Evolutionary conservation across 2,888 invertebrate genomes (phyloP), one percentile per base, ranked within the genome.

Genomic region (Cistogaster globosa): DNA sequence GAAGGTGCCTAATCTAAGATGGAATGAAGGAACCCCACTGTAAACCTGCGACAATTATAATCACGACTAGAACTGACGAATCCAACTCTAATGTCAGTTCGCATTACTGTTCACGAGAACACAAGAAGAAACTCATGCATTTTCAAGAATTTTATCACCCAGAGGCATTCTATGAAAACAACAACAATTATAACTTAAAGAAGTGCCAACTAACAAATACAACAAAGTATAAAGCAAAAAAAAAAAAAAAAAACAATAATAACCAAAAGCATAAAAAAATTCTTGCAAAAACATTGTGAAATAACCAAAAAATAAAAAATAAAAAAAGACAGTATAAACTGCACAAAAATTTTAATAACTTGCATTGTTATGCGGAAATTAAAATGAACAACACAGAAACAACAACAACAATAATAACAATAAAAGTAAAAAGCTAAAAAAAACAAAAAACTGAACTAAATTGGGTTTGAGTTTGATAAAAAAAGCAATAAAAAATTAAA

Each of bases 321-420:
- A 12, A 72, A 55, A n/a, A 67, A 32, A 76, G 65, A 65, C 42
- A 72, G 32, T 62, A 81, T 78, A 83, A 82, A 84, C 65, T 79
- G 75, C 78, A 84, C 74, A 86, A 82, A 86, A 84, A 83, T 86
- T 86, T 86, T 86, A 83, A 84, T 86, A 84, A 83, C 80, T 83
- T 83, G 76, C 79, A 86, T 84, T 86, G 84, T 86, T 86, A 84
- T 82, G 86, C 81, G 81, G 82, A 74, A 86, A 84, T 82, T 82
- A 77, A 84, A 84, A 81, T 74, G 72, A 63, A 68, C 72, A 63
- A 68, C 71, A 62, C 65, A 77, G 75, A 16, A 83, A 42, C 62
- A 71, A 45, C 12, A 78, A 68, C 0, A 67, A 51, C 22, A 83
- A 42, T 57, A 71, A 45, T 8, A 69, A 68, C 0, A 67, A 51